Evolutionary conservation across 2,113 vertebrate genomes (phyloP).

Genomic region (Alectura lathami): DNA sequence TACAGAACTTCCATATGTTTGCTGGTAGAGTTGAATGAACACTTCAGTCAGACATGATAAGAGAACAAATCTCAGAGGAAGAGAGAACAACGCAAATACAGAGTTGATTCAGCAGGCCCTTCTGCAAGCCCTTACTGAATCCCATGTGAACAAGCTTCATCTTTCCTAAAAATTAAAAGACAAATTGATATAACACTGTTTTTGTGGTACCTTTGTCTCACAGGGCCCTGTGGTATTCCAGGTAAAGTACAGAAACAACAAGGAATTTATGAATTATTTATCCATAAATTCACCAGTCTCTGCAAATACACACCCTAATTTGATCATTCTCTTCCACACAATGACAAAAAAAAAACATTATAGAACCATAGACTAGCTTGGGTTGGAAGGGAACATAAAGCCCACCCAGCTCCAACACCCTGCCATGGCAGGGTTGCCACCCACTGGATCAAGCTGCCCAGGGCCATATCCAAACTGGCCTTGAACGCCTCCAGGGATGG

Average conservation of each 20-base stretch:
- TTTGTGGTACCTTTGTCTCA: not conserved
- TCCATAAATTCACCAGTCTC: not conserved
- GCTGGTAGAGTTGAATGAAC: not conserved
- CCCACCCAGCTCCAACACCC: too few relatives aligned
- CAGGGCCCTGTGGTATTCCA: not conserved
- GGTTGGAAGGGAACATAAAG: too few relatives aligned
- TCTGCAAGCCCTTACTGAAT: not conserved
- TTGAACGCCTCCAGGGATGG: too few relatives aligned
- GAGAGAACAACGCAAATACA: not conserved
- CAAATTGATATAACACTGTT: not conserved
- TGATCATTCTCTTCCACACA: not conserved
- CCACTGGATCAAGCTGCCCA: too few relatives aligned
- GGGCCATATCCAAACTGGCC: too few relatives aligned
- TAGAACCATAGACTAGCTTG: too few relatives aligned
- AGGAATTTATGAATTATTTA: not conserved
- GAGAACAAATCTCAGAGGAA: not conserved
- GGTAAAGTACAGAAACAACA: not conserved
- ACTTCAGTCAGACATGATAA: not conserved
- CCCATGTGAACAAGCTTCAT: not conserved
- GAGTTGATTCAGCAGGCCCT: not conserved
- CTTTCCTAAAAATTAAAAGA: constrained; percentile 28
- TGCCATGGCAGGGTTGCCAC: too few relatives aligned
- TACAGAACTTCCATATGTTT: not conserved
- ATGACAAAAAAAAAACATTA: not conserved
- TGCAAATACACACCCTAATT: not conserved